These are phyloP conservation scores for Cromileptes altivelis DNA, from an alignment of 2,113 vertebrate species.

Conservation along the genomic window DNA sequence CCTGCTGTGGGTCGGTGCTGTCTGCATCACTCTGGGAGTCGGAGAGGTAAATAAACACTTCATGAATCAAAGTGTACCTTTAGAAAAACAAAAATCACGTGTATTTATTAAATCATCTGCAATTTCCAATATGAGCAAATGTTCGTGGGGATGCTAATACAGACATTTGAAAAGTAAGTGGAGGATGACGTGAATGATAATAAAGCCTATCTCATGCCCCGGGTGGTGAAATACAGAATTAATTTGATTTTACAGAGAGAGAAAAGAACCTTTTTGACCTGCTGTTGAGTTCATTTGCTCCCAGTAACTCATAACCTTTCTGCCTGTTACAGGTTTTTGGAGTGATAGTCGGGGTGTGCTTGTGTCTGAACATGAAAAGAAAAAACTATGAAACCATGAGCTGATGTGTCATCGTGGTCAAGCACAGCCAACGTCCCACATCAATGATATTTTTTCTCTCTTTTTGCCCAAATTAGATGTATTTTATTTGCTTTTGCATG, in stretches of 20 bases:
- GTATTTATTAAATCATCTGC: background rate
- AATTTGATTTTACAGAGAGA: slow-evolving; percentile 43
- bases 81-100: slow-evolving; percentile 8
- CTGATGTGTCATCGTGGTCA: background rate
- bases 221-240: slow-evolving; percentile 37
- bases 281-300: slow-evolving; percentile 36
- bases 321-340: slow-evolving; percentile 50
- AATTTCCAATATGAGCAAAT: background rate
- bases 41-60: slow-evolving; percentile 38
- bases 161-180: slow-evolving; percentile 41
- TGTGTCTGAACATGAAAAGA: slow-evolving; percentile 30
- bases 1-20: slow-evolving; percentile 42
- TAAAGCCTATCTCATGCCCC: slow-evolving; percentile 38
- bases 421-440: background rate
- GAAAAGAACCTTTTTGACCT: slow-evolving; percentile 15
- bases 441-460: background rate
- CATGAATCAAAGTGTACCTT: background rate
- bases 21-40: slow-evolving; percentile 58
- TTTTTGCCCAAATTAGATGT: background rate
- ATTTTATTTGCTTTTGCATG: background rate
- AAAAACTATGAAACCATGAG: slow-evolving; percentile 35
- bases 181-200: slow-evolving; percentile 48
- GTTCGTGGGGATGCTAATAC: slow-evolving; percentile 11
- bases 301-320: slow-evolving; percentile 45
- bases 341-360: slow-evolving; percentile 18